Conservation (phyloP, 2,113 vertebrate species). For the Apeltes quadracus region DNA sequence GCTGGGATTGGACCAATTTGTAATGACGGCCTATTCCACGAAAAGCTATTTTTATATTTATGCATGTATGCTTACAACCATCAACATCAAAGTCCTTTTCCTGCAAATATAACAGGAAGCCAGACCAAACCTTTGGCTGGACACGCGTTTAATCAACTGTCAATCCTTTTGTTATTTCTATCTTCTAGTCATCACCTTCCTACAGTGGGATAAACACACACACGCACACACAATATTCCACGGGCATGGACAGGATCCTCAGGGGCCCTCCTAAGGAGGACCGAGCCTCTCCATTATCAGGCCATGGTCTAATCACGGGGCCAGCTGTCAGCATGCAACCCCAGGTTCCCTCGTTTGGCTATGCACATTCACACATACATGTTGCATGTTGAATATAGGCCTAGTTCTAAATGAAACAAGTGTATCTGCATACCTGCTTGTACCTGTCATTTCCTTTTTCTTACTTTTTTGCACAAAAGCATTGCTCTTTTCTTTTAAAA, state of each 20-base stretch:
- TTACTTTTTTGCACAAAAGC: slow-evolving; percentile 2
- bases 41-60: neutral
- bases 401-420: neutral
- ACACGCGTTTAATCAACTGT: slow-evolving; percentile 21
- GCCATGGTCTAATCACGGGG: slow-evolving; percentile 72
- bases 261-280: slow-evolving; percentile 73
- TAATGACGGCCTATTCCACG: slow-evolving; percentile 1
- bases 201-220: slow-evolving; percentile 27
- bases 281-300: slow-evolving; percentile 72
- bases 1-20: slow-evolving; percentile 17
- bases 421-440: neutral
- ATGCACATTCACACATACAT: slow-evolving; percentile 9
- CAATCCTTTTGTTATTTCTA: slow-evolving; percentile 17
- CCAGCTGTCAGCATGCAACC: slow-evolving; percentile 79
- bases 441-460: slow-evolving; percentile 60
- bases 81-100: slow-evolving; percentile 1
- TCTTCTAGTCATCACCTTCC: slow-evolving; percentile 12
- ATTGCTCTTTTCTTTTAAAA: neutral
- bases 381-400: neutral
- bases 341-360: slow-evolving; percentile 24
- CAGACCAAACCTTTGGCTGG: neutral
- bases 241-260: slow-evolving; percentile 55
- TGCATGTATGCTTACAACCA: neutral
- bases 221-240: slow-evolving; percentile 25
- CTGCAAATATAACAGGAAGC: neutral